Conservation (phyloP, 2,888 invertebrate genomes). For the Diloba caeruleocephala region DNA sequence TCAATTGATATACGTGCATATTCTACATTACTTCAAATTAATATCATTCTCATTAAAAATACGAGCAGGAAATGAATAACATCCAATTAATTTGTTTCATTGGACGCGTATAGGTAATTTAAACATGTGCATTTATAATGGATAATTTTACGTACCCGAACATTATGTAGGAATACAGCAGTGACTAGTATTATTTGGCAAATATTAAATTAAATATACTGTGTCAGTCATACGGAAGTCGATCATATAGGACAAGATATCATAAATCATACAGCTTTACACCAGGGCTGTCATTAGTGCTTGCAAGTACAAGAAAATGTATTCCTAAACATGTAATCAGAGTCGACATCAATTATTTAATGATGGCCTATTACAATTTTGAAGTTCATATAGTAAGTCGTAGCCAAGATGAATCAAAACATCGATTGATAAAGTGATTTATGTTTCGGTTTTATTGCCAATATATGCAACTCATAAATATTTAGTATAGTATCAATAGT, state of each 20-base stretch:
- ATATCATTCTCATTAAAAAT: neutral
- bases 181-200: slow-evolving; percentile 6
- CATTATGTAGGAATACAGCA: neutral
- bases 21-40: neutral
- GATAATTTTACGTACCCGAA: slow-evolving; percentile 12
- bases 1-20: slow-evolving; percentile 24
- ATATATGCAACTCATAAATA: slow-evolving; percentile 11
- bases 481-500: no score
- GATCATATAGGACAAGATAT: slow-evolving; percentile 24
- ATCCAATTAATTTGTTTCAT: slow-evolving; percentile 2
- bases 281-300: slow-evolving; percentile 36
- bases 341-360: slow-evolving; percentile 30
- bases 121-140: neutral
- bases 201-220: slow-evolving; percentile 21
- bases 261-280: slow-evolving; percentile 45
- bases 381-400: slow-evolving; percentile 27
- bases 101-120: slow-evolving; percentile 5
- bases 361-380: slow-evolving; percentile 31
- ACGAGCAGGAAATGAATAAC: slow-evolving; percentile 15
- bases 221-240: slow-evolving; percentile 40
- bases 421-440: slow-evolving; percentile 10
- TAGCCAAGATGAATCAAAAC: slow-evolving; percentile 19
- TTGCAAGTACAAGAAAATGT: slow-evolving; percentile 28
- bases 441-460: slow-evolving; percentile 18
- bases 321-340: slow-evolving; percentile 41